Evolutionary conservation across 2,888 invertebrate species (phyloP), one percentile per base, ranked within the genome.

Genomic region (Phortica magna): DNA sequence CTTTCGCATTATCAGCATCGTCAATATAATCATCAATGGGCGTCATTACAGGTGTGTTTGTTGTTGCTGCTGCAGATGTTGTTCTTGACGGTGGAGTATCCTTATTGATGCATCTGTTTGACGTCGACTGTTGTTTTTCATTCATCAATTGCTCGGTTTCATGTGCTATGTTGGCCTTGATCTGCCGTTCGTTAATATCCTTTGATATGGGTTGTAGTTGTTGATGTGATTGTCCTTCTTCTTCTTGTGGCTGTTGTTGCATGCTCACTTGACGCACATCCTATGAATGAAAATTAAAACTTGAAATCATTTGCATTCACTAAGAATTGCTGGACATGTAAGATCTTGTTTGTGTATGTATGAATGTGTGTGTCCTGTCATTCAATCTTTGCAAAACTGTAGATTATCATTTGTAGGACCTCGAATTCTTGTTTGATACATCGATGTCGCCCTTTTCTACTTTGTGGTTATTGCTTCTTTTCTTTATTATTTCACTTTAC

Each of bases 21-120:
- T 61, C 22, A 61, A 71, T 74, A 31, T 75, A 75, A 76, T 73
- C 79, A 74, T 76, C 73, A 76, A 75, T 61, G 75, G 76, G 57
- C 73, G 76, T 77, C 59, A 53, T 57, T 70, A 67, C 14, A 55
- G 70, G 14, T 42, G 59, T 42, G 65, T n/a, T 75, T 75, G 73
- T 61, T 48, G 61, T n/a, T 61, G 74, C 59, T 72, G 61, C 68
- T 72, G 70, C 41, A 64, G 77, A 43, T 70, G 64, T 64, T 73
- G 22, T 55, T 76, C 39, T 22, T 42, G 67, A 22, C 72, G 70
- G 9, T 61, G 65, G 10, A 6, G 57, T 65, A 14, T 65, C n/a
- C 65, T 31, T 64, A 73, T 42, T 17, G 39, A 6, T 67, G 61
- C 41, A 17, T 55, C 65, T 77, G 59, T 61, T 74, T 19, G 22